These are phyloP conservation scores for Philhelius pedissequus DNA, from an alignment of 2,888 invertebrate species.

Conservation along the genomic window DNA sequence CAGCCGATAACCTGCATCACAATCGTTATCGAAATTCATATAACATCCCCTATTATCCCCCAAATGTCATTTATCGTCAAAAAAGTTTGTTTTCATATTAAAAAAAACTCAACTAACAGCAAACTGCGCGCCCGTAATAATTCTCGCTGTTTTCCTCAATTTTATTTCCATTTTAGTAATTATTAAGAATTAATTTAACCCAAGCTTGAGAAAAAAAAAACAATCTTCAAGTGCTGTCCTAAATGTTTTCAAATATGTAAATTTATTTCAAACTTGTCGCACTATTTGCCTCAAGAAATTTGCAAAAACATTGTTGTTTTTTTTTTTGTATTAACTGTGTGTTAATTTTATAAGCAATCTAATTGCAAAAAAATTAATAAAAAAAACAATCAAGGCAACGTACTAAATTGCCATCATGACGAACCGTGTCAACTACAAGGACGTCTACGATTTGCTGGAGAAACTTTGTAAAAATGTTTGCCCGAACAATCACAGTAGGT, in stretches of 20 bases:
- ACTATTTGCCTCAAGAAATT: slow-evolving; percentile 17
- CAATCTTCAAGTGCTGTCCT: neutral
- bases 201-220: neutral
- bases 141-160: slow-evolving; percentile 14
- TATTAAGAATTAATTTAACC: slow-evolving; percentile 14
- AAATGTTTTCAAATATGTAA: neutral
- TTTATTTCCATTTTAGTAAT: neutral
- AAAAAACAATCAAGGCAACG: slow-evolving; percentile 25
- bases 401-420: slow-evolving; percentile 59
- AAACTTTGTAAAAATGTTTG: slow-evolving; percentile 72
- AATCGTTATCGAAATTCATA: slow-evolving; percentile 29
- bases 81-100: slow-evolving; percentile 64
- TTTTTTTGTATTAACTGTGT: neutral
- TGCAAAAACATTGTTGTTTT: slow-evolving; percentile 10
- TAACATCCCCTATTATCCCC: slow-evolving; percentile 3
- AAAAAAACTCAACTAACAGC: slow-evolving; percentile 40
- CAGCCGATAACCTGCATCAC: neutral
- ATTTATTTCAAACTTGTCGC: slow-evolving; percentile 1
- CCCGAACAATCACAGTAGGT: slow-evolving; percentile 72
- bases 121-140: slow-evolving; percentile 34
- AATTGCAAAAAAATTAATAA: slow-evolving; percentile 28
- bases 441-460: slow-evolving; percentile 73
- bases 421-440: slow-evolving; percentile 71
- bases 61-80: slow-evolving; percentile 41
- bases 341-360: slow-evolving; percentile 21